Conservation (phyloP, 2,113 vertebrate genomes). For the Stigmatopora argus region DNA sequence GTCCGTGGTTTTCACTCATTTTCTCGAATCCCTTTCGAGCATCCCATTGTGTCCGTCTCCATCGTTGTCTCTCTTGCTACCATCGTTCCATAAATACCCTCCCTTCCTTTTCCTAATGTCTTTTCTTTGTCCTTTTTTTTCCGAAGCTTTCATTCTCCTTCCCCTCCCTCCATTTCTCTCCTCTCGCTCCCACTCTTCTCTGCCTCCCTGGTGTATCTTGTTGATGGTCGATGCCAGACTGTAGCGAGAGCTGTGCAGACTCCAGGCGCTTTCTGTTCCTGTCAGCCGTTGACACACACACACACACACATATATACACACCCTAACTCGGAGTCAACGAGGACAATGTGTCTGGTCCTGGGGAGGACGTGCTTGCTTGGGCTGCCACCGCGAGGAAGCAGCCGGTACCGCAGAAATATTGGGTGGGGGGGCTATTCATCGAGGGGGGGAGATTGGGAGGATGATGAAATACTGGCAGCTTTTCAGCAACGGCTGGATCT, state of each 20-base stretch:
- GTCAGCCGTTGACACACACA: slow-evolving; percentile 50
- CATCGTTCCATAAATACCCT: slow-evolving; percentile 52
- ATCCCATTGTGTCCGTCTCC: slow-evolving; percentile 52
- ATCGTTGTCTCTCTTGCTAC: slow-evolving; percentile 42
- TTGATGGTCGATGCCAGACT: slow-evolving; percentile 62
- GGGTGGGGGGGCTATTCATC: slow-evolving; percentile 31
- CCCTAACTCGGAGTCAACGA: slow-evolving; percentile 42
- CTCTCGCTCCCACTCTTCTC: slow-evolving; percentile 18
- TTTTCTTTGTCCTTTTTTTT: slow-evolving; percentile 49
- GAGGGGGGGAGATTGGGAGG: slow-evolving; percentile 46
- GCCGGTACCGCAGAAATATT: slow-evolving; percentile 24
- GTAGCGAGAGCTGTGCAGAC: slow-evolving; percentile 42
- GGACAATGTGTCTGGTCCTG: slow-evolving; percentile 63
- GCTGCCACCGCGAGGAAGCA: slow-evolving; percentile 60
- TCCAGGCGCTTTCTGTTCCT: slow-evolving; percentile 56
- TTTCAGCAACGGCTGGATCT: slow-evolving; percentile 62
- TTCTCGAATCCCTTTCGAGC: slow-evolving; percentile 32
- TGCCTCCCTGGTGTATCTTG: slow-evolving; percentile 44
- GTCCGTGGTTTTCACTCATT: slow-evolving; percentile 29
- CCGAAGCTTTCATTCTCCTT: slow-evolving; percentile 41
- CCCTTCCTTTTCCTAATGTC: slow-evolving; percentile 36
- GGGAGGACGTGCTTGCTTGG: slow-evolving; percentile 36
- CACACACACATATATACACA: slow-evolving; percentile 19
- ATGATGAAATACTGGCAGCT: slow-evolving; percentile 69
- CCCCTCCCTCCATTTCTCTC: slow-evolving; percentile 31